Evolutionary conservation across 2,113 vertebrate species (phyloP), one percentile per base, ranked within the genome.

Genomic region (Tetraodon nigroviridis): DNA sequence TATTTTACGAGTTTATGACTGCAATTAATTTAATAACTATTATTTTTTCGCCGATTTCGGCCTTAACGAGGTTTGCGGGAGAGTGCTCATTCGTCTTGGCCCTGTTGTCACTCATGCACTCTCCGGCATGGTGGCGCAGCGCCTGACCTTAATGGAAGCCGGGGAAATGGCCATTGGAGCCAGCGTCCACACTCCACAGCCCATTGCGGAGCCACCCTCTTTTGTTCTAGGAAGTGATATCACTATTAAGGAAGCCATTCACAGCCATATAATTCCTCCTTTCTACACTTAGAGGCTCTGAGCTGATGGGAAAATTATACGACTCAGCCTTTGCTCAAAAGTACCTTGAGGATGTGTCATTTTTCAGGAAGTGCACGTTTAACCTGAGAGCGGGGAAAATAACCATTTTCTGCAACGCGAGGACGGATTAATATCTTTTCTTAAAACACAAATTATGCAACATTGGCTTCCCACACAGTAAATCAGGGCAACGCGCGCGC

Each of bases 11-110:
- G 89, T 92, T 92, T 93, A 94, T 92, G 93, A 81, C 93, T 63
- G 86, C 90, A 92, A 98, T 98, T 96, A 94, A 98, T 98, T 98
- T 95, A 92, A 94, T 92, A 93, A 91, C 93, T 93, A 94, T 92
- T 95, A 92, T 95, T 93, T 94, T 94, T 93, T 89, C 87, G 67
- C 83, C 80, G 86, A 83, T 90, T 89, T 92, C 89, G 76, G 88
- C 75, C 89, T 89, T 92, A 91, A 91, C 87, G 76, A 84, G 91
- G 83, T 88, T 90, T 90, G 81, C 81, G 81, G 87, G 86, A 90
- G 88, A 94, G 92, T 86, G 89, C 87, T 89, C 89, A 93, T 96
- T 91, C 87, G 90, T 96, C 93, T 94, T 90, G 89, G 66, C 68
- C 50, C 77, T 88, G 88, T 91, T 91, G 89, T 89, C 87, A 87